Base-by-base conservation (phyloP, 2,113 vertebrate species). In the Geococcyx californianus region DNA sequence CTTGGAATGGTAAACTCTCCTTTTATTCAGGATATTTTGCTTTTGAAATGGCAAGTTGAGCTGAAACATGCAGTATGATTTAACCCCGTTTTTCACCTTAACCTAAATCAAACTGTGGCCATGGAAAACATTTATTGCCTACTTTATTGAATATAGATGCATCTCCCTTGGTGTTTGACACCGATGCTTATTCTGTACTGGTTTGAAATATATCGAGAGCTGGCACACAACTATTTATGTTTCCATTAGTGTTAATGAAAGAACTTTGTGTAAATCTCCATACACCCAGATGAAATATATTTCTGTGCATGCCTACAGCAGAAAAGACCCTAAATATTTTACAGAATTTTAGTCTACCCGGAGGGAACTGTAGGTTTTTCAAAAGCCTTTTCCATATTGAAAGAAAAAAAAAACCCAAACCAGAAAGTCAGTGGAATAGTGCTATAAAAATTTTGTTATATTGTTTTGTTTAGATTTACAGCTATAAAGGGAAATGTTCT, bases 161-260 rank as follows among this genome's bases (percentile, higher is more conserved):
- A 62, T 67, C 44, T 93, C 45, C 64, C 20, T 79, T 77, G 54
- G n/a, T 92, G 42, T 95, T 94, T 96, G 72, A 93, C 76, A 82
- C 28, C 17, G 31, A 38, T 89, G 70, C 78, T 90, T 89, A 68
- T 89, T 80, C 31, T 69, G 13, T 52, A 62, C 14, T 75, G 34
- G 8, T 74, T 84, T 94, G 59, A 93, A 95, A 88, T 55, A 80
- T 15, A 24, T 40, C 67, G 40, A 70, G n/a, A 82, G 58, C 7
- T 83, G 19, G 17, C 51, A 51, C 34, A 42, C 23, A 62, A 59
- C 6, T 62, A 49, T 80, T 92, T 94, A 60, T 78, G 44, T 79
- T 93, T 94, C 75, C 80, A 74, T 89, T 88, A 94, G 40, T 72
- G 49, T n/a, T 90, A 95, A 93, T 59, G 52, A 92, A 40, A 60